phyloP scores from a whole-genome alignment of 1,140 invertebrate genomes.

The Magallana angulata region DNA sequence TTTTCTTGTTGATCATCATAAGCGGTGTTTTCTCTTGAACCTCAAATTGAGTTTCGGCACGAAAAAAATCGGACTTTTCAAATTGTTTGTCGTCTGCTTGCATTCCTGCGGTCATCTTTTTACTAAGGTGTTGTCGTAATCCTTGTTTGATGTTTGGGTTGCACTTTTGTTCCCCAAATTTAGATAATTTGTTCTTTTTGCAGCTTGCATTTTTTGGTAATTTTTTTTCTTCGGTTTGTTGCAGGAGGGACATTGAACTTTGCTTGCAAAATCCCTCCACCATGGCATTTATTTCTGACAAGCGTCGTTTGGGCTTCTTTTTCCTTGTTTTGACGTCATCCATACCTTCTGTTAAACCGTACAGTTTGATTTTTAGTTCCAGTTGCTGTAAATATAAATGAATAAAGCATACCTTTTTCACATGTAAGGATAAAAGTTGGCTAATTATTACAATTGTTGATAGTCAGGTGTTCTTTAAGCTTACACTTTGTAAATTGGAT shows the following conservation, averaged over 20 bases:
- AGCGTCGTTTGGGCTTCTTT: background rate
- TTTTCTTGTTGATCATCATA: background rate
- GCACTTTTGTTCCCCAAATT: no score
- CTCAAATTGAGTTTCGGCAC: background rate
- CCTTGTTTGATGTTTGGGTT: background rate
- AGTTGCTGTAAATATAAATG: background rate
- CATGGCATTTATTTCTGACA: background rate
- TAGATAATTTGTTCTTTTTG: background rate
- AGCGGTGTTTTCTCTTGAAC: background rate
- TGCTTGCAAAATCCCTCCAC: background rate
- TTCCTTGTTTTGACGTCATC: background rate
- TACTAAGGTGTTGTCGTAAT: background rate
- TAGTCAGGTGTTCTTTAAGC: no score
- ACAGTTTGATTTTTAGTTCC: slow-evolving; percentile 7
- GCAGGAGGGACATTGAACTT: background rate
- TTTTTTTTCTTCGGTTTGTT: background rate
- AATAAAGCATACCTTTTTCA: background rate
- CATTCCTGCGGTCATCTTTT: background rate
- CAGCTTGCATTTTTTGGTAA: background rate
- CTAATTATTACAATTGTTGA: no score
- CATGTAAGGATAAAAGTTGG: no score
- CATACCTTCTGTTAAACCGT: background rate
- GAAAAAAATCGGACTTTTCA: background rate
- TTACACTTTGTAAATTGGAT: no score
- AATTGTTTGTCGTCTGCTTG: background rate